phyloP scores from a whole-genome alignment of 2,797 vertebrate genomes.

The Hafferia zeledoni region DNA sequence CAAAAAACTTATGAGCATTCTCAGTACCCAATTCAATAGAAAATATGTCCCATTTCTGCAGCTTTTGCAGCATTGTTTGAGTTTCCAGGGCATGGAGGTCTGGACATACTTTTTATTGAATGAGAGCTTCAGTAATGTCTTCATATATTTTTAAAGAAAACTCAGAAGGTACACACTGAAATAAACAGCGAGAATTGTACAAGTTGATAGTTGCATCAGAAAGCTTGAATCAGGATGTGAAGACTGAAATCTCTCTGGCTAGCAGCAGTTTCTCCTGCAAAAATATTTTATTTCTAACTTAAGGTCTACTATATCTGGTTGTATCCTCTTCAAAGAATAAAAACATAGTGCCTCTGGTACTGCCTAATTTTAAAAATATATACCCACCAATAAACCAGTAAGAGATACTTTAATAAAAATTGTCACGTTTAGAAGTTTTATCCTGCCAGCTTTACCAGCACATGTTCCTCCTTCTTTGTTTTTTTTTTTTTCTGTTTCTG shows the following conservation, averaged over 20 bases:
- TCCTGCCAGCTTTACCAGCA: neutral
- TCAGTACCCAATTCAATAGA: constrained; percentile 68
- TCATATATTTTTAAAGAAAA: constrained; percentile 71
- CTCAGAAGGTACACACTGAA: constrained; percentile 41
- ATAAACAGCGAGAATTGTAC: constrained; percentile 29
- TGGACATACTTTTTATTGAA: constrained; percentile 74
- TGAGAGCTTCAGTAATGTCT: constrained; percentile 67
- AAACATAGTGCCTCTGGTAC: neutral
- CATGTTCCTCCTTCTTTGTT: neutral
- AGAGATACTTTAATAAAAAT: neutral
- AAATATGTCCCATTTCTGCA: constrained; percentile 71
- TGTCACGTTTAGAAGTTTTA: neutral
- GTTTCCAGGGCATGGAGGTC: constrained; percentile 68
- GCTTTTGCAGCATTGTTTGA: constrained; percentile 66
- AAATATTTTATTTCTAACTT: constrained; percentile 43
- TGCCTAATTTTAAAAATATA: constrained; percentile 26
- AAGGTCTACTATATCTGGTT: constrained; percentile 1
- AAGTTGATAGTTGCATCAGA: constrained; percentile 5
- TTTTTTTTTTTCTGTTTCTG: neutral
- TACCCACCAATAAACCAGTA: neutral
- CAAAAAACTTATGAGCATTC: constrained; percentile 69
- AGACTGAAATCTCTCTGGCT: constrained; percentile 23
- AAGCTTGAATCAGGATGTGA: constrained; percentile 40
- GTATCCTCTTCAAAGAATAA: constrained; percentile 17
- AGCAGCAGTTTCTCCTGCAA: constrained; percentile 34